A percentile compares a stretch with the other conserved stretches of the same genome.
Conservation (phyloP, 2,797 vertebrate species). For the Eurystomus glaucurus region DNA sequence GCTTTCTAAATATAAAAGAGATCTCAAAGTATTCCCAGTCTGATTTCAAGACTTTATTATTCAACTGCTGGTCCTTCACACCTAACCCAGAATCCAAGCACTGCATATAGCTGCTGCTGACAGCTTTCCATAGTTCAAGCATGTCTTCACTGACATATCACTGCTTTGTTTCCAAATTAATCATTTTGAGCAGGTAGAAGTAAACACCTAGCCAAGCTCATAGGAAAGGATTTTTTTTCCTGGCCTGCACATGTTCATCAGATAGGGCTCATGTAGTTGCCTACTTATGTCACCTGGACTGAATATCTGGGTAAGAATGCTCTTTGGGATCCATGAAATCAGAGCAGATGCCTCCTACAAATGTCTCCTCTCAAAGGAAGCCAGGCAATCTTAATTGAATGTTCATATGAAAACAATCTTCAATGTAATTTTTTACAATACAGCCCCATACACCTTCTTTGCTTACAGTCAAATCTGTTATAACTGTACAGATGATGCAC, state of each 20-base stretch:
- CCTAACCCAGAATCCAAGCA: not conserved
- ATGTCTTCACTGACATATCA: fast-evolving
- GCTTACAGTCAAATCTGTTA: not conserved
- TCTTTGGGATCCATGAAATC: not conserved
- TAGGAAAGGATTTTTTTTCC: not conserved
- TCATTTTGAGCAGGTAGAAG: not conserved
- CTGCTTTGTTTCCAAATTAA: not conserved
- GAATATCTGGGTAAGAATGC: not conserved
- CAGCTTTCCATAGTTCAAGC: not conserved
- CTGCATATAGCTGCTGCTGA: not conserved
- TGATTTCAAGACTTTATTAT: not conserved
- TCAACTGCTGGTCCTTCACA: not conserved
- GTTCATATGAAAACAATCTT: not conserved
- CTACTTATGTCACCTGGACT: not conserved
- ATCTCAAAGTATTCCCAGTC: not conserved
- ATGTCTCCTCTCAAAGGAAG: not conserved
- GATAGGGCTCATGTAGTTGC: not conserved
- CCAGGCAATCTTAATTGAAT: not conserved
- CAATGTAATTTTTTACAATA: not conserved
- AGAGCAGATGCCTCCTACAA: not conserved
- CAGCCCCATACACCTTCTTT: not conserved
- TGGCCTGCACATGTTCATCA: not conserved
- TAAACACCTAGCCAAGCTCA: not conserved
- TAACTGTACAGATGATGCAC: not conserved
- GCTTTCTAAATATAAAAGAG: not conserved